These are phyloP conservation scores for Drosophila mercatorum DNA, from an alignment of 2,888 invertebrate species.

Conservation along the genomic window DNA sequence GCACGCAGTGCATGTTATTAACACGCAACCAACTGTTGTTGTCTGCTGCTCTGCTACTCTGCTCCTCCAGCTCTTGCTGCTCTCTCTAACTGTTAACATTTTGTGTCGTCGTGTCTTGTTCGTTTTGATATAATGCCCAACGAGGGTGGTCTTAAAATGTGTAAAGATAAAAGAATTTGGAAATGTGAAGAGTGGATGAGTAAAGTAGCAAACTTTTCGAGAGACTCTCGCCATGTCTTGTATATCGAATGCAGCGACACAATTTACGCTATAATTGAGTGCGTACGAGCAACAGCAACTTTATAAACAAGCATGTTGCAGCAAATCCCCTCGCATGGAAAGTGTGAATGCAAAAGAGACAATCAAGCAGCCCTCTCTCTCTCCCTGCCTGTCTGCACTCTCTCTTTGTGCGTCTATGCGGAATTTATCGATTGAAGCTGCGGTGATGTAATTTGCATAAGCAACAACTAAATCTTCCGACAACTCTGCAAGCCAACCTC, in stretches of 20 bases:
- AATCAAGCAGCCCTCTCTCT: conserved; percentile 7
- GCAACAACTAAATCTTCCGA: conserved; percentile 17
- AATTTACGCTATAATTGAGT: conserved; percentile 72
- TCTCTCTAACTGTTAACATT: conserved; percentile 19
- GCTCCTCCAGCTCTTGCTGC: conserved; percentile 2
- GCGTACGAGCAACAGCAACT: conserved; percentile 53
- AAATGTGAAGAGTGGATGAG: neutral
- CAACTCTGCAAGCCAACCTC: conserved; percentile 14
- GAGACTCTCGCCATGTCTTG: neutral
- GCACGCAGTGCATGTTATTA: conserved; percentile 58
- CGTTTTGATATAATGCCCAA: conserved; percentile 12
- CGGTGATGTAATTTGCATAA: conserved; percentile 77
- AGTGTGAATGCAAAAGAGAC: conserved; percentile 41
- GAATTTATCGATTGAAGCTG: conserved; percentile 45
- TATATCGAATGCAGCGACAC: conserved; percentile 55
- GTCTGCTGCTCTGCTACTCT: neutral
- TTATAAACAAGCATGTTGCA: conserved; percentile 50
- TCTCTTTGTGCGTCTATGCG: conserved; percentile 25
- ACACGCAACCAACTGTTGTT: conserved; percentile 70
- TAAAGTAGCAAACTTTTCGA: neutral
- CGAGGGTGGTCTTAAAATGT: neutral
- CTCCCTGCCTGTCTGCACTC: conserved; percentile 9
- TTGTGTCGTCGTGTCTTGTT: conserved; percentile 46
- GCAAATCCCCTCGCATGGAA: conserved; percentile 30
- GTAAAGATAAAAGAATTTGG: neutral